Evolutionary conservation across 1,140 invertebrate species (phyloP), one percentile per base, ranked within the genome.

Genomic region (Calycopis cecrops): DNA sequence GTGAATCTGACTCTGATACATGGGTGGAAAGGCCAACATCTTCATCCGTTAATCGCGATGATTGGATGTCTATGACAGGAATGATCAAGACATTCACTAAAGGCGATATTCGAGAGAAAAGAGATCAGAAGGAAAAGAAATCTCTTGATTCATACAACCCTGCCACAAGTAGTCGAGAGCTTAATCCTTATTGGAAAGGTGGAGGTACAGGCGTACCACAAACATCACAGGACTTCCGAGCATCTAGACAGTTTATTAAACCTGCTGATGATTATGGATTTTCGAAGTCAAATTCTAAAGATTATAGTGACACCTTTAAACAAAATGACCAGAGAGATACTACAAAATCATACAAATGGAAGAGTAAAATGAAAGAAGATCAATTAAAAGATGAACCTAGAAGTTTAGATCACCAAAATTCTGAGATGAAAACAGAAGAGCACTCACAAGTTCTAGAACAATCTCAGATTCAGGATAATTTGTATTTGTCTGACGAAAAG

Each of bases 171-270:
- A 78, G 72, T 2, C 88, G 91, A 69, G 97, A 98, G 88, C 85
- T 97, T 47, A 99, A 99, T 90, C 96, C 96, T 1, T 95, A 97
- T 79, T 98, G 96, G 95, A 96, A 95, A 89, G 89, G 94, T 85
- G 95, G 94, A 55, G 96, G 96, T 9, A 91, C 89, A 47, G 96
- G 96, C 11, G 76, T 98, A 52, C 96, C 94, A 18, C 67, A 73
- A 75, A 67, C 77, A 57, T 40, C 65, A 18, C 67, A 84, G 28
- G 62, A 56, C 47, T 69, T 70, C 55, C 50, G 65, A 12, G 67
- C 73, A 75, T 68, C 85, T 4, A 77, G 63, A 64, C 74, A 83
- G 63, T 93, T 88, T 67, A 63, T 82, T 11, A 85, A 78, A 74
- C 85, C 86, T 11, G 55, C 60, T 65, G 69, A 80, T 66, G 74